phyloP scores from a whole-genome alignment of 1,140 invertebrate species.

The Papilio glaucus region DNA sequence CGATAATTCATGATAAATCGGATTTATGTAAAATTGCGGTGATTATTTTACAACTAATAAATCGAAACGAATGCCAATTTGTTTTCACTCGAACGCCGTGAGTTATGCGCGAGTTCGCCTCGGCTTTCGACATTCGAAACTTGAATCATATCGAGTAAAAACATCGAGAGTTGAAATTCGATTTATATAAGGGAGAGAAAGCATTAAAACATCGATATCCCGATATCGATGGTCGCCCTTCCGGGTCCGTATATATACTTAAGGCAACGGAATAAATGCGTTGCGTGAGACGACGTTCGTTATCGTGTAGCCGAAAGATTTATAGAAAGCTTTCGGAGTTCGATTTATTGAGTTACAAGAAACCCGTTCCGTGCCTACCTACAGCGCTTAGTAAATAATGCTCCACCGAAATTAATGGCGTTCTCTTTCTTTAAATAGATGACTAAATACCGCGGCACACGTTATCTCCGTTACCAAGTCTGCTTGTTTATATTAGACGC shows the following conservation, averaged over 20 bases:
- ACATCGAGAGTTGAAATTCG: slow-evolving; percentile 50
- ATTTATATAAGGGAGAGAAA: slow-evolving; percentile 67
- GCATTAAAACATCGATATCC: slow-evolving; percentile 56
- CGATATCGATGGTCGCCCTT: slow-evolving; percentile 54
- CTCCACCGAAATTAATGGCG: slow-evolving; percentile 75
- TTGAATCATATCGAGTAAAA: slow-evolving; percentile 57
- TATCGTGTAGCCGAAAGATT: slow-evolving; percentile 79
- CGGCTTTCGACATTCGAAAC: slow-evolving; percentile 53
- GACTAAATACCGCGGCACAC: slow-evolving; percentile 77
- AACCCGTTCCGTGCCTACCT: slow-evolving; percentile 81
- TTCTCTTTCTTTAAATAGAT: slow-evolving; percentile 81
- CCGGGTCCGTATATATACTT: slow-evolving; percentile 64
- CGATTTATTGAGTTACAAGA: slow-evolving; percentile 75
- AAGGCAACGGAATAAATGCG: slow-evolving; percentile 70
- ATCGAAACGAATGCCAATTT: slow-evolving; percentile 54
- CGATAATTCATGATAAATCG: slow-evolving; percentile 60
- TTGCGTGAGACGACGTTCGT: slow-evolving; percentile 81
- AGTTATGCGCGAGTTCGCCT: slow-evolving; percentile 43
- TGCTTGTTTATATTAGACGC: slow-evolving; percentile 65
- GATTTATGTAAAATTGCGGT: slow-evolving; percentile 57
- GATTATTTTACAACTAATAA: slow-evolving; percentile 65
- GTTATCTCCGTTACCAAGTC: slow-evolving; percentile 70
- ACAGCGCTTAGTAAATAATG: slow-evolving; percentile 81
- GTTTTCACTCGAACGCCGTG: slow-evolving; percentile 48
- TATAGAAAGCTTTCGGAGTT: slow-evolving; percentile 70